Conservation (phyloP, 2,888 invertebrate species). For the Pachycephus smyrnensis region DNA sequence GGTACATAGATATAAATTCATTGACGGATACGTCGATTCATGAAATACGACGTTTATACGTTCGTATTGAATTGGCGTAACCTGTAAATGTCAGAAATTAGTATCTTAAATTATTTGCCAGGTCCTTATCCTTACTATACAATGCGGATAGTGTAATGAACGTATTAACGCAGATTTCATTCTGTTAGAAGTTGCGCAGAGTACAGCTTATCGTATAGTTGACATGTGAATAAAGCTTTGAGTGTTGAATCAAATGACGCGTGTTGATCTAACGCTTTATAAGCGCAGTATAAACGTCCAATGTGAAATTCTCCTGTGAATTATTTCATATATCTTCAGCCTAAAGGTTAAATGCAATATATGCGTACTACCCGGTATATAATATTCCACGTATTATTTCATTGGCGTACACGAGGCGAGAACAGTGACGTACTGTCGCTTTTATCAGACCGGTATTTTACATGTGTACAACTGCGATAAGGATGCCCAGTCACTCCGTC, state of each 20-base stretch:
- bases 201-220: not conserved
- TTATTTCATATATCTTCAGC: not conserved
- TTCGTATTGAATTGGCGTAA: not conserved
- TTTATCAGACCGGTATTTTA: not conserved
- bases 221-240: not conserved
- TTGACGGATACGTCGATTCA: not conserved
- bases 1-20: not conserved
- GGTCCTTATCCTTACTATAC: not conserved
- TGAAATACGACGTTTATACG: not conserved
- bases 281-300: not conserved
- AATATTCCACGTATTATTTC: not conserved
- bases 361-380: not conserved
- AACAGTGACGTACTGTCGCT: not conserved
- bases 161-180: not conserved
- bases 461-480: not conserved
- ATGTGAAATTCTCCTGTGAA: not conserved
- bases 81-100: not conserved
- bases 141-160: not conserved
- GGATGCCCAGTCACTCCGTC: not conserved
- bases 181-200: not conserved
- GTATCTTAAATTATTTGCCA: not conserved
- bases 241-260: not conserved
- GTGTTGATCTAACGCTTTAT: not conserved
- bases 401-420: not conserved
- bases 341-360: not conserved